Base-by-base conservation (phyloP, 2,797 vertebrate genomes). In the Streptopelia turtur region DNA sequence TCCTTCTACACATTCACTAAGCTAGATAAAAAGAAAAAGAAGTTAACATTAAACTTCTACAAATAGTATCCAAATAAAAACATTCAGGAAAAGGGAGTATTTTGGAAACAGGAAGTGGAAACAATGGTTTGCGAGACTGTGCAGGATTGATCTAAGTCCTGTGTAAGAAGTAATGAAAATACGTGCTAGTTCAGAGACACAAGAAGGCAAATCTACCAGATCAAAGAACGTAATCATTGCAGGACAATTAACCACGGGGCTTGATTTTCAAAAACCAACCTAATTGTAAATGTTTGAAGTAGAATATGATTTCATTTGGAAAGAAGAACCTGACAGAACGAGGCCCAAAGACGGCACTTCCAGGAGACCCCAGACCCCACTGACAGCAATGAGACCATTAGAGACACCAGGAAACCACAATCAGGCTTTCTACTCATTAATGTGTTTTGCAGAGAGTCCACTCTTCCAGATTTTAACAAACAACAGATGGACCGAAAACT, bases 1-100 rank as follows among this genome's bases (percentile, higher is more conserved):
- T 74, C 99, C 99, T 78, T 99, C 99, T 96, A 99, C 97, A 98
- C 97, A 98, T 97, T 99, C 99, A 94, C 99, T 99, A 94, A 99
- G 98, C 99, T 99, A 93, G 41, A 96, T 79, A n/a, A 50, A 90
- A 97, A 87, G 15, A 97, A 66, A 89, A 95, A 78, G 6, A 87
- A 91, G n/a, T 2, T 11, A 91, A 49, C 24, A n/a, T 95, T 95
- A 94, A 86, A 81, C 10, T 83, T 87, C 56, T n/a, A 50, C 39
- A 93, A 30, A 39, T 17, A 93, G 28, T 25, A 79, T 59, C 15
- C 53, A 81, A 84, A 80, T 16, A 82, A 61, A 86, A 69, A 72
- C 37, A 79, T 12, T 57, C 37, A 80, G 9, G 27, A 52, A 84
- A 85, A 94, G 13, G 12, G 2, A 81, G 13, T 5, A 31, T 50